A percentile compares a stretch with the other conserved stretches of the same genome.
Evolutionary conservation across 2,113 vertebrate species (phyloP).

Genomic region (Heloderma charlesbogerti): DNA sequence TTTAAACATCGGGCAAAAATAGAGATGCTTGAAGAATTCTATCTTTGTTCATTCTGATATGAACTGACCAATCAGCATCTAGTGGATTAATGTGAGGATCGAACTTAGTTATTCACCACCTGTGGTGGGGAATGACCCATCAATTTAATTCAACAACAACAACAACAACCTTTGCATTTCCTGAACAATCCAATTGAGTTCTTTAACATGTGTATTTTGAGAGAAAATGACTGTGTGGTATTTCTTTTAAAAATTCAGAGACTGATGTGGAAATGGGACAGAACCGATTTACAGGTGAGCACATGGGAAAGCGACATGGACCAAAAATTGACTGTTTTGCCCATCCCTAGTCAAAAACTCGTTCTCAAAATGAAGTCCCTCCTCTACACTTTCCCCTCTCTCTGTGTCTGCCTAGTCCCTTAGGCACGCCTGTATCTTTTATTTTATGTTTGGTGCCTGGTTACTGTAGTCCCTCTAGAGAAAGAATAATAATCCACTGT

Average conservation of each 20-base stretch:
- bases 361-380: too few species aligned
- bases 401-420: neutral
- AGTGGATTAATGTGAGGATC: too few species aligned
- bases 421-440: neutral
- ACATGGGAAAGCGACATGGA: neutral
- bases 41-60: too few species aligned
- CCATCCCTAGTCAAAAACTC: neutral
- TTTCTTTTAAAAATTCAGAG: neutral
- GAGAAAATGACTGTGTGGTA: too few species aligned
- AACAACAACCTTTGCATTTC: too few species aligned
- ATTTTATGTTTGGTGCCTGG: neutral
- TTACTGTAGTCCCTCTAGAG: neutral
- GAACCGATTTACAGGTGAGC: neutral
- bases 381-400: neutral
- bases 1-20: neutral
- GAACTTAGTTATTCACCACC: too few species aligned
- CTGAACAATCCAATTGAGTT: too few species aligned
- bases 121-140: too few species aligned
- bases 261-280: neutral
- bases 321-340: too few species aligned
- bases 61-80: too few species aligned
- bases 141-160: too few species aligned
- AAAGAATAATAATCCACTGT: neutral
- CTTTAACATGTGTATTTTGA: too few species aligned
- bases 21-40: neutral